Conservation (phyloP, 2,888 invertebrate genomes). For the Ferrisia virgata region DNA sequence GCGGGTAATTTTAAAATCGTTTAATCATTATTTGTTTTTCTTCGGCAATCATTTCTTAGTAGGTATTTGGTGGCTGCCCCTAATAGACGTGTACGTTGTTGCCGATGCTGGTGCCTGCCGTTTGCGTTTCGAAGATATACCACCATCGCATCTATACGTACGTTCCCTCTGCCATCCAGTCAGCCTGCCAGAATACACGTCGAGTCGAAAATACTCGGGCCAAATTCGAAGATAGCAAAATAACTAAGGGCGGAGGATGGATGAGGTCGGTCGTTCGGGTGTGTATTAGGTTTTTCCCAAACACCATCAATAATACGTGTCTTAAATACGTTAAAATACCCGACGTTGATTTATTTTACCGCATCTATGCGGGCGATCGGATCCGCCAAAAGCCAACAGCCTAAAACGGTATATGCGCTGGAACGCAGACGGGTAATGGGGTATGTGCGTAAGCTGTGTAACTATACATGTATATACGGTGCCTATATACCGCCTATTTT, state of each 20-base stretch:
- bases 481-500: not conserved
- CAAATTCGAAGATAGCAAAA: too few relatives aligned
- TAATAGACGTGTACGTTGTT: not conserved
- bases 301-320: conserved; percentile 28
- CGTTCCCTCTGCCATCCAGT: too few relatives aligned
- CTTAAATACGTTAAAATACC: conserved; percentile 20
- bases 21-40: conserved; percentile 28
- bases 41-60: conserved; percentile 22
- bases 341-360: conserved; percentile 25
- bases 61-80: not conserved
- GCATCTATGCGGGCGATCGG: not conserved
- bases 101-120: too few relatives aligned
- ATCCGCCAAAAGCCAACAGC: not conserved
- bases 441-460: too few relatives aligned
- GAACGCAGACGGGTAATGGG: not conserved
- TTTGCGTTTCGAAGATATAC: too few relatives aligned
- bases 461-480: too few relatives aligned
- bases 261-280: not conserved
- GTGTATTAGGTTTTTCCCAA: not conserved
- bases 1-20: conserved; percentile 18
- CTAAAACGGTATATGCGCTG: not conserved
- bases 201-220: not conserved
- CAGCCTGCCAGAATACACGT: not conserved
- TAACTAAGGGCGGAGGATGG: not conserved
- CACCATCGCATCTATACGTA: too few relatives aligned